Conservation (phyloP, 1,140 invertebrate genomes). For the Temnothorax nylanderi region DNA sequence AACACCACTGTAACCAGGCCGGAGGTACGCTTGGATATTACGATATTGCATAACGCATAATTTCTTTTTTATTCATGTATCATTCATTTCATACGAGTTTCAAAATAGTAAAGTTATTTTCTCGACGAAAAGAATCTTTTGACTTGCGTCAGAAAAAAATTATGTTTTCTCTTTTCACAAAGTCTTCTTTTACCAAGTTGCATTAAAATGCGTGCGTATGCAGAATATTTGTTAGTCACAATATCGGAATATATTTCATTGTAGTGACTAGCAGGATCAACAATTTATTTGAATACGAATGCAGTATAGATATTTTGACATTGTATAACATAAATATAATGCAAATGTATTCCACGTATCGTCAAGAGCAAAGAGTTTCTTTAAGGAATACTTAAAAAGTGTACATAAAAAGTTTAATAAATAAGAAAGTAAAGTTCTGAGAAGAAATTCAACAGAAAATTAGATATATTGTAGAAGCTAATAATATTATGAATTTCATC, state of each 20-base stretch:
- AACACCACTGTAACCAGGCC: slow-evolving; percentile 61
- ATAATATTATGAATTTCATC: background rate
- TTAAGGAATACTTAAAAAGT: background rate
- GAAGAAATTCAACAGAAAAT: background rate
- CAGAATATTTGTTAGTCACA: background rate
- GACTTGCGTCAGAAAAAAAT: background rate
- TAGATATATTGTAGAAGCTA: background rate
- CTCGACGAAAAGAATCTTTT: background rate
- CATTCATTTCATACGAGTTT: background rate
- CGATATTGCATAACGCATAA: background rate
- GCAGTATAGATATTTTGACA: background rate
- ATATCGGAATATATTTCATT: background rate
- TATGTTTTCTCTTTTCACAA: background rate
- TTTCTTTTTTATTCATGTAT: background rate
- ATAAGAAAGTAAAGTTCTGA: background rate
- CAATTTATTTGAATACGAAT: background rate
- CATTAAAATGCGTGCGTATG: background rate
- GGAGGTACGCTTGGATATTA: slow-evolving; percentile 59
- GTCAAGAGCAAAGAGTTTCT: background rate
- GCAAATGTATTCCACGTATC: background rate
- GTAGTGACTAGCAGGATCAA: background rate
- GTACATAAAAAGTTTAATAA: background rate
- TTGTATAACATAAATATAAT: background rate
- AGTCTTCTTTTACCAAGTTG: background rate
- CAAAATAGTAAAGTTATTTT: background rate